A percentile compares a stretch with the other conserved stretches of the same genome.
Conservation (phyloP, 2,888 invertebrate genomes). For the Eupithecia pulchellata region DNA sequence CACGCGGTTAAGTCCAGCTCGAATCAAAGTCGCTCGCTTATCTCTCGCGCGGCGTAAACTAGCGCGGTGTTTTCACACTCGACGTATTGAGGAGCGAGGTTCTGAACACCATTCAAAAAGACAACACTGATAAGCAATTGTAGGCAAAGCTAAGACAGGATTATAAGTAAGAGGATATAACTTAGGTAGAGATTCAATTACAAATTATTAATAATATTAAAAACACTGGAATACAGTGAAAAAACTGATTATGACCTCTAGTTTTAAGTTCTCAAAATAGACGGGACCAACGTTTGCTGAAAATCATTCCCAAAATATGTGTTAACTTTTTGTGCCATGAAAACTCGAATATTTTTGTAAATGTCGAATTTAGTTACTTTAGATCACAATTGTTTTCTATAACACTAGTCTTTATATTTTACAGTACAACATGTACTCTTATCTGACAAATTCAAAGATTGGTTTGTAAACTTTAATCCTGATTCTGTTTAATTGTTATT, state of each 20-base stretch:
- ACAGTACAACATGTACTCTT: conserved; percentile 5
- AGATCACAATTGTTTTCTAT: neutral
- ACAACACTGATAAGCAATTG: neutral
- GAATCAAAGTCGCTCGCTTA: no score
- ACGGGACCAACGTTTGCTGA: conserved; percentile 5
- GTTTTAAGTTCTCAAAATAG: neutral
- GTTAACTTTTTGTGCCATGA: conserved; percentile 13
- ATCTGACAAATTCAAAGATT: neutral
- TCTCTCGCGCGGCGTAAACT: no score
- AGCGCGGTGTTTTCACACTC: no score
- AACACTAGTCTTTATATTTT: conserved; percentile 7
- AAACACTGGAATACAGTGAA: conserved; percentile 10
- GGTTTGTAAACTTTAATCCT: neutral
- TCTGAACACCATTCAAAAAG: no score
- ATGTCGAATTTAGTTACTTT: neutral
- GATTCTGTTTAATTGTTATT: conserved; percentile 3
- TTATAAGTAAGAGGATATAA: neutral
- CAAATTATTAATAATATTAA: neutral
- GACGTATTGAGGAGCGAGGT: no score
- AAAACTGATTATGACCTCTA: neutral
- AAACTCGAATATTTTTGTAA: conserved; percentile 17
- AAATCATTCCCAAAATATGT: conserved; percentile 1
- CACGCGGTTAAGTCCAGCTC: no score
- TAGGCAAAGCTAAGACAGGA: neutral
- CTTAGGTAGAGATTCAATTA: conserved; percentile 7